A percentile compares a stretch with the other conserved stretches of the same genome.
Conservation (phyloP, 2,888 invertebrate species). For the Agapostemon virescens region DNA sequence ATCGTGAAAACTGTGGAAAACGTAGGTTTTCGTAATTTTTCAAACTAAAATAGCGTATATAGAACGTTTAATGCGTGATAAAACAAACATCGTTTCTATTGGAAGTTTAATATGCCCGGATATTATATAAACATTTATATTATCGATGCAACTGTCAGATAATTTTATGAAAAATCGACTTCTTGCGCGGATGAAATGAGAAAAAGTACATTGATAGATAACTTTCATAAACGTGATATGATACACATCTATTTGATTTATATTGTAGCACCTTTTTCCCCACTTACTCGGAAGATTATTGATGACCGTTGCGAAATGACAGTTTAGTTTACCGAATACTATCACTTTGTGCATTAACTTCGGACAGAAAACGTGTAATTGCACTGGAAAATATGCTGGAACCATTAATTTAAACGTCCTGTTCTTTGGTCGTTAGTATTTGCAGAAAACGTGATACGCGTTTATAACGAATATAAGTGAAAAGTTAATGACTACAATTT, state of each 20-base stretch:
- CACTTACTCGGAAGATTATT: not conserved
- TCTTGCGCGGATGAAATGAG: not conserved
- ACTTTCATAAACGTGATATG: not conserved
- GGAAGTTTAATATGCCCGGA: not conserved
- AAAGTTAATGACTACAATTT: not conserved
- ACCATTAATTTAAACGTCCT: not conserved
- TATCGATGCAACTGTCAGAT: not conserved
- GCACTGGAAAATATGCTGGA: not conserved
- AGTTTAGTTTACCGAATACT: not conserved
- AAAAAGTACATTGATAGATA: not conserved
- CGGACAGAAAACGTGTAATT: fast-evolving
- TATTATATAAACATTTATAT: not conserved
- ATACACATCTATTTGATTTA: not conserved
- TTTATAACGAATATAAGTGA: not conserved
- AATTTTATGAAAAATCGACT: not conserved
- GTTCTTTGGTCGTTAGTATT: not conserved
- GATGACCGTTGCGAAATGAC: not conserved
- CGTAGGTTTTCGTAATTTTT: too few relatives aligned
- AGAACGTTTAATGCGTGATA: not conserved
- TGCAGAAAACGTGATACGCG: not conserved
- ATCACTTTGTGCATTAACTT: too few relatives aligned
- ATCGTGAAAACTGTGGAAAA: too few relatives aligned
- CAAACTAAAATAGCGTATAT: too few relatives aligned
- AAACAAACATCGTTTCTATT: not conserved
- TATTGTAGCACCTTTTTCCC: not conserved